A percentile compares a stretch with the other conserved stretches of the same genome.
These are phyloP conservation scores for Euwallacea similis DNA, from an alignment of 1,140 invertebrate genomes.

Conservation along the genomic window DNA sequence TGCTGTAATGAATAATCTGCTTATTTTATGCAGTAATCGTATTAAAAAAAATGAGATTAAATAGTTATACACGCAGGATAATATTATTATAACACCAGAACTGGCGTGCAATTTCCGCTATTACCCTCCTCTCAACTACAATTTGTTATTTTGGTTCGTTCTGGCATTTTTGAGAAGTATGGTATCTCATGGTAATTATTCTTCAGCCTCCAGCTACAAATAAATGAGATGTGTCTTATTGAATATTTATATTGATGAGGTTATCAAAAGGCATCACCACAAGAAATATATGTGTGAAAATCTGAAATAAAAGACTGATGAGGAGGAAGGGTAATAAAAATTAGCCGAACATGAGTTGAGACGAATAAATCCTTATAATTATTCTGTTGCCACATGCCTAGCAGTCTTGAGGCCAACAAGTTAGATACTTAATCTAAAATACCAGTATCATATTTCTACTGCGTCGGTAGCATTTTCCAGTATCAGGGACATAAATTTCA, in stretches of 20 bases:
- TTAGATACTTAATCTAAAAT: slow-evolving; percentile 18
- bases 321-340: too few relatives aligned
- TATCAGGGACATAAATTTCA: slow-evolving; percentile 15
- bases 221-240: too few relatives aligned
- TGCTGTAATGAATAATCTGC: slow-evolving; percentile 16
- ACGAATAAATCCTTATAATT: slow-evolving; percentile 8
- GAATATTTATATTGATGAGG: too few relatives aligned
- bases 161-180: too few relatives aligned
- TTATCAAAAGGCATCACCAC: too few relatives aligned
- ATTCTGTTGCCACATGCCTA: slow-evolving; percentile 9
- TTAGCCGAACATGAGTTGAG: background rate
- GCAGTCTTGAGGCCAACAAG: background rate
- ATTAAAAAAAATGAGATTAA: slow-evolving; percentile 18
- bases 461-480: slow-evolving; percentile 18
- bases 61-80: slow-evolving; percentile 13
- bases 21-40: slow-evolving; percentile 15
- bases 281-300: too few relatives aligned
- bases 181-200: too few relatives aligned
- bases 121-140: background rate
- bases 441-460: slow-evolving; percentile 17
- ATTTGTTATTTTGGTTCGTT: too few relatives aligned
- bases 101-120: slow-evolving; percentile 10
- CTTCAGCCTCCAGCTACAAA: too few relatives aligned
- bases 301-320: too few relatives aligned
- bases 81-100: slow-evolving; percentile 14